These are phyloP conservation scores for Gopherus evgoodei DNA, from an alignment of 2,113 vertebrate genomes.

Conservation along the genomic window DNA sequence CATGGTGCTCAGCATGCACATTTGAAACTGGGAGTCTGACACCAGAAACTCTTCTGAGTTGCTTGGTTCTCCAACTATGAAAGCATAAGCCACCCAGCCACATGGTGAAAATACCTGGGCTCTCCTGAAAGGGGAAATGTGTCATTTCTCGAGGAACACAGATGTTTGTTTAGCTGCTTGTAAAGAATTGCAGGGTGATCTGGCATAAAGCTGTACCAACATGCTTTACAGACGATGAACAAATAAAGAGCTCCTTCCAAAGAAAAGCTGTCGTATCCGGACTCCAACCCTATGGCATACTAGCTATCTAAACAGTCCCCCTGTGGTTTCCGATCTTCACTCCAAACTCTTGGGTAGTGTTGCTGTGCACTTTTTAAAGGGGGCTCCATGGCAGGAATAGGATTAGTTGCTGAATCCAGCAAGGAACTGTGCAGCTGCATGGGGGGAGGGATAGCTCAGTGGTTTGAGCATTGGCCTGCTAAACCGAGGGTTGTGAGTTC, in stretches of 20 bases:
- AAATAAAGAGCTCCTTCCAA: not conserved
- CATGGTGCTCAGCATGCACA: too few relatives aligned
- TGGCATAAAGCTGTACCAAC: not conserved
- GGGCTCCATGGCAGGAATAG: not conserved
- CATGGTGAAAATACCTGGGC: not conserved
- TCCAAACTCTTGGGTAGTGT: not conserved
- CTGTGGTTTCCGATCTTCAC: not conserved
- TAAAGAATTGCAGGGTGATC: not conserved
- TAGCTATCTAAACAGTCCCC: not conserved
- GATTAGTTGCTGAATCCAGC: not conserved
- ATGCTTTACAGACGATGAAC: not conserved
- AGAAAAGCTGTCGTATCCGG: not conserved
- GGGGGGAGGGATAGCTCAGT: too few relatives aligned
- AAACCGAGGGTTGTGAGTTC: too few relatives aligned
- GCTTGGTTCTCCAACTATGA: not conserved
- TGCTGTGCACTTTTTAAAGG: not conserved
- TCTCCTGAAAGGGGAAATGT: not conserved
- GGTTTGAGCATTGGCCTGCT: too few relatives aligned
- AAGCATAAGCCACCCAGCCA: not conserved
- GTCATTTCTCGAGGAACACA: not conserved
- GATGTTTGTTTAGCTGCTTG: not conserved
- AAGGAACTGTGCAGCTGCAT: too few relatives aligned
- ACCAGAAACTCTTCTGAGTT: too few relatives aligned
- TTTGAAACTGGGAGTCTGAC: too few relatives aligned
- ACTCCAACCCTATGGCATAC: not conserved